Percentiles rank a stretch among this genome's conserved stretches.
Conservation (phyloP, 2,797 vertebrate genomes). For the Thamnophis elegans region DNA sequence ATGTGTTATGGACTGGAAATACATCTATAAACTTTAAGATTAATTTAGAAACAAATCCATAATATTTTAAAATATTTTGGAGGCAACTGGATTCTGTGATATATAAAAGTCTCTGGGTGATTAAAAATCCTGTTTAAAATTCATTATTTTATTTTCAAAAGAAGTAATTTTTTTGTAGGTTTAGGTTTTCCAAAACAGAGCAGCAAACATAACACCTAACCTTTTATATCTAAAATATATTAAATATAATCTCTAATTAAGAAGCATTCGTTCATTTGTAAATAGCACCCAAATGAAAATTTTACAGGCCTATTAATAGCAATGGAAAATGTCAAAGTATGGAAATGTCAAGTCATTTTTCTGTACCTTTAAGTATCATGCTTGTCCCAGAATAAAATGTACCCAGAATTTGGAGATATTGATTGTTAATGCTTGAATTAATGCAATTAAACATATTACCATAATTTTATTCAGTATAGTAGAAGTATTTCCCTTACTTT, state of each 20-base stretch:
- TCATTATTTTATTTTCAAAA: conserved; percentile 62
- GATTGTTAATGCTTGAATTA: neutral
- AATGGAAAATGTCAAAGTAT: conserved; percentile 61
- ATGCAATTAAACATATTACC: neutral
- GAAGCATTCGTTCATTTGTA: conserved; percentile 52
- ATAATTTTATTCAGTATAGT: neutral
- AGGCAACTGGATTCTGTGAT: conserved; percentile 2
- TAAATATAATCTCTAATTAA: conserved; percentile 66
- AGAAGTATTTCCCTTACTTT: neutral
- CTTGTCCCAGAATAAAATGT: conserved; percentile 11
- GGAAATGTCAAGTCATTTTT: conserved; percentile 66
- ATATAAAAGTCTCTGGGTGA: neutral
- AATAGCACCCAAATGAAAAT: conserved; percentile 54
- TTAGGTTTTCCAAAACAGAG: conserved; percentile 51
- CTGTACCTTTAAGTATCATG: conserved; percentile 45
- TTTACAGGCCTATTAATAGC: conserved; percentile 63
- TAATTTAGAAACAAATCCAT: conserved; percentile 7
- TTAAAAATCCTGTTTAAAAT: conserved; percentile 63
- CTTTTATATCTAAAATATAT: conserved; percentile 63
- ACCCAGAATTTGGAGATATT: conserved; percentile 10
- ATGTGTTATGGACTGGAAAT: conserved; percentile 27
- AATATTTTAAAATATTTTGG: conserved; percentile 10
- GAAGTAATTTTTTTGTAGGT: conserved; percentile 36
- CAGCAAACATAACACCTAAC: conserved; percentile 58
- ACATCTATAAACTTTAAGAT: conserved; percentile 1